phyloP scores from a whole-genome alignment of 2,888 invertebrate species.

The Augochlorella aurata region DNA sequence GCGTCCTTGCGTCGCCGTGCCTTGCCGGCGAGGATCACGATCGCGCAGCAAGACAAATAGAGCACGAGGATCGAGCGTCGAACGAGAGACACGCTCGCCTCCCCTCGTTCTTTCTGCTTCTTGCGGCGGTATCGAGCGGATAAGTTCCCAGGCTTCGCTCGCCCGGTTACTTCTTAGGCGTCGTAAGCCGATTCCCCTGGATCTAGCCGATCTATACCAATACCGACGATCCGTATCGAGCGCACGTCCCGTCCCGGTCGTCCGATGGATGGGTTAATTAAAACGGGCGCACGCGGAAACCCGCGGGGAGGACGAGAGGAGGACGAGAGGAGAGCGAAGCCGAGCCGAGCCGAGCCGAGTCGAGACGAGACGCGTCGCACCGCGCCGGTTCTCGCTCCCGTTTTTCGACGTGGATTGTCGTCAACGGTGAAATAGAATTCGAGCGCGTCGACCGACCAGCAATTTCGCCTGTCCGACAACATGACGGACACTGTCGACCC shows the following conservation, averaged over 20 bases:
- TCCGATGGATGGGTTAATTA: conserved; percentile 57
- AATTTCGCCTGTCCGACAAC: conserved; percentile 34
- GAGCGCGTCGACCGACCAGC: conserved; percentile 1
- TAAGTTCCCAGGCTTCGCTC: conserved; percentile 68
- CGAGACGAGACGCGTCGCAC: too few species aligned
- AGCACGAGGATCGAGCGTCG: conserved; percentile 33
- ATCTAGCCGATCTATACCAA: conserved; percentile 54
- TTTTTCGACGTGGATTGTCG: conserved; percentile 28
- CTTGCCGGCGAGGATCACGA: conserved; percentile 34
- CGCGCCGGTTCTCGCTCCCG: background rate
- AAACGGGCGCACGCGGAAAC: conserved; percentile 48
- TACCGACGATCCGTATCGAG: conserved; percentile 50
- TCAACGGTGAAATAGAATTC: conserved; percentile 23
- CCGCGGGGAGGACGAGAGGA: conserved; percentile 16
- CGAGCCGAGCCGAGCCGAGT: too few species aligned
- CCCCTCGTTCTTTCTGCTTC: conserved; percentile 63
- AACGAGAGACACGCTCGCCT: conserved; percentile 55
- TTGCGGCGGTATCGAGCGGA: conserved; percentile 62
- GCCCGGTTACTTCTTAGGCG: conserved; percentile 63
- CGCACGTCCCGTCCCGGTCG: conserved; percentile 22
- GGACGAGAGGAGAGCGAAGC: too few species aligned
- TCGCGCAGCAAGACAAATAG: conserved; percentile 48
- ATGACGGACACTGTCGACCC: conserved; percentile 31
- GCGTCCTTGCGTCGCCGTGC: conserved; percentile 55
- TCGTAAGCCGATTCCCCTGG: conserved; percentile 57